A percentile compares a stretch with the other conserved stretches of the same genome.
phyloP scores from a whole-genome alignment of 2,888 invertebrate species.

The Hypselothyrea guttata region DNA sequence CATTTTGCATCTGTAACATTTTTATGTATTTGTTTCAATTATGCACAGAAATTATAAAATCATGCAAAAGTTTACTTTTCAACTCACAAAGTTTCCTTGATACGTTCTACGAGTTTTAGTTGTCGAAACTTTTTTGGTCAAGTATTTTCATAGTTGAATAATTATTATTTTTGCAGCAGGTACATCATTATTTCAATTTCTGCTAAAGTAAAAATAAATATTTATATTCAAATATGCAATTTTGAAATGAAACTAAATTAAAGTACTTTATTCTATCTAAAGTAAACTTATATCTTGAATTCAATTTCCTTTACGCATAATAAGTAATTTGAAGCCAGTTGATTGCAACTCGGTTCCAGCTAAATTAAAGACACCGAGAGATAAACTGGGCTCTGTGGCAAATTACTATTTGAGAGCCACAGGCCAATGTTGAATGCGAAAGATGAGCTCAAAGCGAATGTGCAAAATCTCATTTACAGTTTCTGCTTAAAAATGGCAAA shows the following conservation, averaged over 20 bases:
- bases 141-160: background rate
- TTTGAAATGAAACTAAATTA: no score
- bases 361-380: background rate
- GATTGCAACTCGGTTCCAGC: constrained; percentile 28
- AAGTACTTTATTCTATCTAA: background rate
- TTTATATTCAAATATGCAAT: no score
- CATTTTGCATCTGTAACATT: no score
- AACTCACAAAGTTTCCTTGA: no score
- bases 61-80: no score
- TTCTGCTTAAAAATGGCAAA: constrained; percentile 54
- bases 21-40: no score
- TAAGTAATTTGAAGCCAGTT: constrained; percentile 22
- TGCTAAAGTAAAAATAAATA: no score
- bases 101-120: no score
- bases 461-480: constrained; percentile 62
- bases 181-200: no score
- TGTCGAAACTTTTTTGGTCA: no score
- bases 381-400: constrained; percentile 26
- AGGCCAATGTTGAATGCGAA: constrained; percentile 39
- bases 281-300: constrained; percentile 6
- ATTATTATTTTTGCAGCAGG: no score
- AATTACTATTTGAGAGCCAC: constrained; percentile 55
- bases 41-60: no score
- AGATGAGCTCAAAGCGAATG: constrained; percentile 49
- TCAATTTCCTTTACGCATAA: constrained; percentile 12